A percentile compares a stretch with the other conserved stretches of the same genome.
These are phyloP conservation scores for Hemichromis elongatus DNA, from an alignment of 2,113 vertebrate genomes.

Conservation along the genomic window DNA sequence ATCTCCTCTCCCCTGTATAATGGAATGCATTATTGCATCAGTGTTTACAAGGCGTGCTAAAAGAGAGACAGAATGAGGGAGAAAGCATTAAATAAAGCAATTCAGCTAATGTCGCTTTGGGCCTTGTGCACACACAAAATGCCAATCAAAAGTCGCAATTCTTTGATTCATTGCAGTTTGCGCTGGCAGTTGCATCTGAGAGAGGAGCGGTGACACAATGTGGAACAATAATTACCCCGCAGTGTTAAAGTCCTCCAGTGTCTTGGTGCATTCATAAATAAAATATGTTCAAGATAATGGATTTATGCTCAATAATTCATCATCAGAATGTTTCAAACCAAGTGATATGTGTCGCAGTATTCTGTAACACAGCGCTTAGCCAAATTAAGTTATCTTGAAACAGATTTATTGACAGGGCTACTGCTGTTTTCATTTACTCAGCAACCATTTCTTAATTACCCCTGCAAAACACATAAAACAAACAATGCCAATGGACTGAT, in stretches of 20 bases:
- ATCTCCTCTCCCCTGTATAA: slow-evolving; percentile 65
- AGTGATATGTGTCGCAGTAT: slow-evolving; percentile 65
- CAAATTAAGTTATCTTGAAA: slow-evolving; percentile 74
- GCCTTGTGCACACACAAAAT: slow-evolving; percentile 53
- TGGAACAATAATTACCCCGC: slow-evolving; percentile 70
- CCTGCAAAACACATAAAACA: slow-evolving; percentile 58
- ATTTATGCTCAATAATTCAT: slow-evolving; percentile 79
- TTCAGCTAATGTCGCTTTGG: slow-evolving; percentile 65
- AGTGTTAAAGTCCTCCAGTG: slow-evolving; percentile 66
- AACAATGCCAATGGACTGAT: slow-evolving; percentile 57
- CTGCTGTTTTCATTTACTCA: slow-evolving; percentile 63
- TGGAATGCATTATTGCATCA: slow-evolving; percentile 77
- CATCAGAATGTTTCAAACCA: slow-evolving; percentile 68
- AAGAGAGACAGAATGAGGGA: slow-evolving; percentile 70
- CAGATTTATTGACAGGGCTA: slow-evolving; percentile 67
- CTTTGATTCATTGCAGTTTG: slow-evolving; percentile 66
- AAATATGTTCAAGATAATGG: slow-evolving; percentile 75
- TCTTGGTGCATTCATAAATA: slow-evolving; percentile 76
- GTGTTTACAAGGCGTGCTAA: slow-evolving; percentile 77
- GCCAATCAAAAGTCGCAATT: slow-evolving; percentile 67
- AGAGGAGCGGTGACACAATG: slow-evolving; percentile 68
- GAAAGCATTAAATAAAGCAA: slow-evolving; percentile 74
- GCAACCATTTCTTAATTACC: slow-evolving; percentile 64
- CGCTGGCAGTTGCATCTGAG: slow-evolving; percentile 59
- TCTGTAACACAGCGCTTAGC: slow-evolving; percentile 73